These are phyloP conservation scores for Silurus asotus DNA, from an alignment of 2,113 vertebrate genomes.

Conservation along the genomic window DNA sequence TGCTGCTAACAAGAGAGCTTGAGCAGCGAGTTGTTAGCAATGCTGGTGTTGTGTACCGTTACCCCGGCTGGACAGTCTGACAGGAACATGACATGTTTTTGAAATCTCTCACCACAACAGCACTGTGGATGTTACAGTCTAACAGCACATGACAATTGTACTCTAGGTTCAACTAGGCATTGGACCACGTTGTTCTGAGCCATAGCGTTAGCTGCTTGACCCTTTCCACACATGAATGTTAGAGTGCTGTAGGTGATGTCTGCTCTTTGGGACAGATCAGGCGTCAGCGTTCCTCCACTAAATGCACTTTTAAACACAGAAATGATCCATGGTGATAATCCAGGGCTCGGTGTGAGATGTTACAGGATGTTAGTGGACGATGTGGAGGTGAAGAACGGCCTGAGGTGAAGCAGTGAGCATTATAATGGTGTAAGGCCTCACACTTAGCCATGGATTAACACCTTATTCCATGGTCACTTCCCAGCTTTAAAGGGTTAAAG, in stretches of 20 bases:
- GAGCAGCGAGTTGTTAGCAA: neutral
- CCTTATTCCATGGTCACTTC: no score
- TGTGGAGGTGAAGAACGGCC: no score
- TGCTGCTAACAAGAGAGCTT: neutral
- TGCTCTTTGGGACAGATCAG: slow-evolving; percentile 4
- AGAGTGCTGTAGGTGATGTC: slow-evolving; percentile 21
- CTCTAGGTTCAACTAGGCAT: neutral
- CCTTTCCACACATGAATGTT: neutral
- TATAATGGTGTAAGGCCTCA: no score
- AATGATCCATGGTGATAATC: no score
- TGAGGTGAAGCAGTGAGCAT: no score
- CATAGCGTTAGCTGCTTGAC: slow-evolving; percentile 1
- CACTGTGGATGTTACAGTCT: neutral
- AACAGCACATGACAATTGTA: neutral
- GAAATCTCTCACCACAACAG: no score
- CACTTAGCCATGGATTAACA: no score
- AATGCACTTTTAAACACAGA: neutral
- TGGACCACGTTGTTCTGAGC: neutral
- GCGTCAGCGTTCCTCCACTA: neutral
- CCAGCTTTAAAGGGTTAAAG: no score
- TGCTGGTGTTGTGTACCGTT: neutral
- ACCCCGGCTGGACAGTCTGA: neutral
- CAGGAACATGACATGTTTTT: neutral
- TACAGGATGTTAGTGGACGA: no score
- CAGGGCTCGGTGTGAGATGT: no score